phyloP scores from a whole-genome alignment of 2,888 invertebrate genomes.

The Nephrotoma guestfalica region DNA sequence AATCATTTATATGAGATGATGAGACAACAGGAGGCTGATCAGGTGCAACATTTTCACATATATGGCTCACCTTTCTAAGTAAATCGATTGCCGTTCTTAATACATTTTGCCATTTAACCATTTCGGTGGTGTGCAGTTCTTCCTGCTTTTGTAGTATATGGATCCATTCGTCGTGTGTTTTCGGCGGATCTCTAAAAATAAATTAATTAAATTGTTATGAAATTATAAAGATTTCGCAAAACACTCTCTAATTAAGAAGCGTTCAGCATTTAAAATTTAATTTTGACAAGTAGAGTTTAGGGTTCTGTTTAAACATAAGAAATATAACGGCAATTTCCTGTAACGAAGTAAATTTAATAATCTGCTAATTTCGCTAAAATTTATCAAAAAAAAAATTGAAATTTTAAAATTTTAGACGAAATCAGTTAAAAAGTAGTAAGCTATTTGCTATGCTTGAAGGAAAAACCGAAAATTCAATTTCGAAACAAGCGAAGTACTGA shows the following conservation, averaged over 20 bases:
- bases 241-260: background rate
- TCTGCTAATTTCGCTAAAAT: too few relatives aligned
- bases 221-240: background rate
- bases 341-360: too few relatives aligned
- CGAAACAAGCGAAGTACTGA: too few relatives aligned
- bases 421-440: too few relatives aligned
- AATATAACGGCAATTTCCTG: too few relatives aligned
- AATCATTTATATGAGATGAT: background rate
- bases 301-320: too few relatives aligned
- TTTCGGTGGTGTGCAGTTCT: constrained; percentile 61
- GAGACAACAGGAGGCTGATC: background rate
- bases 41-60: constrained; percentile 26
- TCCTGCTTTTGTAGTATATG: constrained; percentile 66
- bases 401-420: too few relatives aligned
- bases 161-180: constrained; percentile 70
- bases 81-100: constrained; percentile 55
- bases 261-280: too few relatives aligned
- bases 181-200: constrained; percentile 46
- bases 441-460: too few relatives aligned
- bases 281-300: too few relatives aligned
- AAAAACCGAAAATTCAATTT: too few relatives aligned
- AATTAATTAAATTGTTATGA: background rate
- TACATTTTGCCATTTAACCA: constrained; percentile 68
- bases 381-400: too few relatives aligned
- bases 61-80: constrained; percentile 51